Conservation (phyloP, 2,888 invertebrate genomes). For the Drosophila flavopinicola region DNA sequence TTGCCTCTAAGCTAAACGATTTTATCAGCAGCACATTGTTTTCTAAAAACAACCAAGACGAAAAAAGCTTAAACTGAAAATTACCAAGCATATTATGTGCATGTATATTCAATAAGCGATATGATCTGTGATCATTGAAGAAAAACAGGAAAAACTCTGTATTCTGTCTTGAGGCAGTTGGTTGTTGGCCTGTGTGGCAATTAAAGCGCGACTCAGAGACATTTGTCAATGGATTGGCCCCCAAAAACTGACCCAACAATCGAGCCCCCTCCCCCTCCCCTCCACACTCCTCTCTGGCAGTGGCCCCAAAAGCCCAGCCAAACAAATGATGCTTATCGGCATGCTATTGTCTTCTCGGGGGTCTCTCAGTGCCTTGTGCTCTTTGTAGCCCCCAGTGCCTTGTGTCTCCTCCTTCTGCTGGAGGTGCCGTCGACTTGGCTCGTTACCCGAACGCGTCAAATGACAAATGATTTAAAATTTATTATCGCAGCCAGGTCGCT, state of each 20-base stretch:
- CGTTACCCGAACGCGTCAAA: conserved; percentile 79
- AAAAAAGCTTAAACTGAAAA: conserved; percentile 32
- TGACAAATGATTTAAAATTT: conserved; percentile 80
- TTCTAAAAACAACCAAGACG: conserved; percentile 8
- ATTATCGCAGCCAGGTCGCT: conserved; percentile 53
- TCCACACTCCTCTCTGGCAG: too few relatives aligned
- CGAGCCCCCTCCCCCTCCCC: too few relatives aligned
- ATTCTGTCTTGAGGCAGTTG: not conserved
- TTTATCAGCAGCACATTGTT: conserved; percentile 44
- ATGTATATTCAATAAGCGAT: conserved; percentile 55
- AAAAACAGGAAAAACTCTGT: conserved; percentile 30
- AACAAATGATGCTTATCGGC: conserved; percentile 73
- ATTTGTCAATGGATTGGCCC: conserved; percentile 70
- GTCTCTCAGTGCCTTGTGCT: conserved; percentile 38
- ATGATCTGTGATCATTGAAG: conserved; percentile 44
- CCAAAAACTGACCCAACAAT: conserved; percentile 48
- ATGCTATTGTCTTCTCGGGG: conserved; percentile 59
- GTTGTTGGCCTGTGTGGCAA: conserved; percentile 56
- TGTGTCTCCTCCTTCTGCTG: conserved; percentile 22
- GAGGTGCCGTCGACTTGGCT: conserved; percentile 44
- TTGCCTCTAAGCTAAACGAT: conserved; percentile 44
- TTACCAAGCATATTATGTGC: conserved; percentile 33
- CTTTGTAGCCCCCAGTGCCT: conserved; percentile 10
- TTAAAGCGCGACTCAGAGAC: conserved; percentile 66
- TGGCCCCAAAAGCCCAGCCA: conserved; percentile 15